Evolutionary conservation across 1,140 invertebrate genomes (phyloP).

Genomic region (Thrips palmi): DNA sequence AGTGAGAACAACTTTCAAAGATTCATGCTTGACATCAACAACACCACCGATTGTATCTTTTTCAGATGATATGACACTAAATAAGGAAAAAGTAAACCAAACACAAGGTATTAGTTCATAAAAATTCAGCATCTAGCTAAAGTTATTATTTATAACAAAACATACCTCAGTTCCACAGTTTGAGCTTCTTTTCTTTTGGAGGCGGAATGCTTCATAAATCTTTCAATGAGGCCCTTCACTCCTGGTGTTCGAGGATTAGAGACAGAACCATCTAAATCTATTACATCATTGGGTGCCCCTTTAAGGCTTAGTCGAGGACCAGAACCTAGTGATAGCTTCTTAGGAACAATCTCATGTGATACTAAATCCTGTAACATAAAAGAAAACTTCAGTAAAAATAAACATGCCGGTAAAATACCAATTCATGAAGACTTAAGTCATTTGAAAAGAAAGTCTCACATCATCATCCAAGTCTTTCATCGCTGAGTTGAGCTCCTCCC

Average conservation of each 20-base stretch:
- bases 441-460: too few species aligned
- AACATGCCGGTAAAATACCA: too few species aligned
- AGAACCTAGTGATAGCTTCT: too few species aligned
- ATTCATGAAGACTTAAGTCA: too few species aligned
- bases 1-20: conserved; percentile 4
- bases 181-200: conserved; percentile 27
- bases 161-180: conserved; percentile 14
- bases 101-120: conserved; percentile 2
- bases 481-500: too few species aligned
- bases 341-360: too few species aligned
- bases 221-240: conserved; percentile 34
- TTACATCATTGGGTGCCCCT: conserved; percentile 34
- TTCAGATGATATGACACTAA: conserved; percentile 12
- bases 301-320: too few species aligned
- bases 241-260: conserved; percentile 25
- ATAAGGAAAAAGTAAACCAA: conserved; percentile 4
- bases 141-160: too few species aligned
- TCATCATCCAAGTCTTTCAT: too few species aligned
- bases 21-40: conserved; percentile 10
- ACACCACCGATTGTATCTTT: conserved; percentile 10
- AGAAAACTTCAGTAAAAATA: too few species aligned
- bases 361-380: too few species aligned
- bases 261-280: conserved; percentile 30
- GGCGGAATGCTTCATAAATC: conserved; percentile 31
- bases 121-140: not conserved